Conservation (phyloP, 1,140 invertebrate genomes). For the Scaptomyza hsui region DNA sequence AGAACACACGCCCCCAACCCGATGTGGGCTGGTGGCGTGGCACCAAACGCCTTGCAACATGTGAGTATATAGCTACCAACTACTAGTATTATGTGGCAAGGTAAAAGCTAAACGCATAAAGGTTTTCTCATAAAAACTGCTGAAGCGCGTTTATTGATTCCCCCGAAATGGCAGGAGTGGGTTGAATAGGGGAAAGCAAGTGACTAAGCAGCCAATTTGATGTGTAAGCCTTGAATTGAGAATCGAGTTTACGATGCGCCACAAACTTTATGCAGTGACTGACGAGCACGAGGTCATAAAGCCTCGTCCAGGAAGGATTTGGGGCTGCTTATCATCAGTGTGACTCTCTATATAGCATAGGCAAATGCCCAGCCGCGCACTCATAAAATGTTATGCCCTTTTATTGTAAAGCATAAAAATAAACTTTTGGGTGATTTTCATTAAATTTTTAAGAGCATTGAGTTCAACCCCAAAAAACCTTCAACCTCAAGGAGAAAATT, state of each 20-base stretch:
- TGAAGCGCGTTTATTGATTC: slow-evolving; percentile 68
- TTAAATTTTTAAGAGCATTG: slow-evolving; percentile 58
- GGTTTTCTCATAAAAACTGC: slow-evolving; percentile 57
- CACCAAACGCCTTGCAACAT: slow-evolving; percentile 72
- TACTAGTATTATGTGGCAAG: slow-evolving; percentile 21
- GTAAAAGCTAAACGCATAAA: slow-evolving; percentile 39
- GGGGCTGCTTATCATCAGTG: slow-evolving; percentile 59
- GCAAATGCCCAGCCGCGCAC: slow-evolving; percentile 38
- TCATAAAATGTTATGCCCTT: slow-evolving; percentile 58
- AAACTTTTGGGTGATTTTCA: slow-evolving; percentile 65
- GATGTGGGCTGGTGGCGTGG: slow-evolving; percentile 79
- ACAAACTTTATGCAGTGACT: slow-evolving; percentile 64
- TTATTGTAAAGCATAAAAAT: slow-evolving; percentile 65
- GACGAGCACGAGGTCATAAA: slow-evolving; percentile 42
- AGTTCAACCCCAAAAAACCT: background rate
- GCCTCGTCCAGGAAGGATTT: slow-evolving; percentile 39
- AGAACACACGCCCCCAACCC: slow-evolving; percentile 76
- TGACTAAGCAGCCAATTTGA: slow-evolving; percentile 20
- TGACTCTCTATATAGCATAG: slow-evolving; percentile 37
- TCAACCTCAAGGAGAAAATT: slow-evolving; percentile 24
- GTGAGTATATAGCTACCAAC: slow-evolving; percentile 62
- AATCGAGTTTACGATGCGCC: slow-evolving; percentile 60
- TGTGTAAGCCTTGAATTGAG: slow-evolving; percentile 7
- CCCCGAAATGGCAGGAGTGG: slow-evolving; percentile 3
- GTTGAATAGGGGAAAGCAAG: background rate